Percentiles rank a stretch among this genome's conserved stretches.
Evolutionary conservation across 1,140 invertebrate genomes (phyloP).

Genomic region (Agrypnia vestita): DNA sequence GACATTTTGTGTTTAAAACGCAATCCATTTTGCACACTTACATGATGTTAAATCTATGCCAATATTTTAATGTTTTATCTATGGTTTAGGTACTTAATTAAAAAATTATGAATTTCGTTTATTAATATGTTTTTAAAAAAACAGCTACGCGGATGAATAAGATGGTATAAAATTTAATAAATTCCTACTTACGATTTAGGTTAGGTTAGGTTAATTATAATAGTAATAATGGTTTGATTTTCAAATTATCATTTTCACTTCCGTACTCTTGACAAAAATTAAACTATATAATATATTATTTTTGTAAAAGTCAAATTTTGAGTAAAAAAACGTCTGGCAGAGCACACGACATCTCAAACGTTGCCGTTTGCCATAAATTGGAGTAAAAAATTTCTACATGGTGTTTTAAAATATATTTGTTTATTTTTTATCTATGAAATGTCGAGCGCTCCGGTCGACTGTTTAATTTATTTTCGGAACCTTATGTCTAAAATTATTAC

Average conservation of each 20-base stretch:
- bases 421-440: no score
- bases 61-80: slow-evolving; percentile 1
- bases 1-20: neutral
- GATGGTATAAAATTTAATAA: slow-evolving; percentile 59
- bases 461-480: no score
- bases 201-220: slow-evolving; percentile 20
- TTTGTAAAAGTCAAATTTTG: slow-evolving; percentile 1
- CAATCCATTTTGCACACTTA: neutral
- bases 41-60: neutral
- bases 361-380: neutral
- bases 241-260: no score
- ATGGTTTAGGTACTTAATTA: slow-evolving; percentile 4
- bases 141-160: slow-evolving; percentile 46
- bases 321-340: neutral
- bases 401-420: no score
- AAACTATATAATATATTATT: neutral
- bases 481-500: slow-evolving; percentile 4
- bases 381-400: no score
- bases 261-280: neutral
- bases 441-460: no score
- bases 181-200: slow-evolving; percentile 52
- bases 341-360: no score
- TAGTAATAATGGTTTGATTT: neutral
- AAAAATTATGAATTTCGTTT: neutral
- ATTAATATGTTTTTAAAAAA: slow-evolving; percentile 4